Evolutionary conservation across 2,113 vertebrate genomes (phyloP).

Genomic region (Carlito syrichta): DNA sequence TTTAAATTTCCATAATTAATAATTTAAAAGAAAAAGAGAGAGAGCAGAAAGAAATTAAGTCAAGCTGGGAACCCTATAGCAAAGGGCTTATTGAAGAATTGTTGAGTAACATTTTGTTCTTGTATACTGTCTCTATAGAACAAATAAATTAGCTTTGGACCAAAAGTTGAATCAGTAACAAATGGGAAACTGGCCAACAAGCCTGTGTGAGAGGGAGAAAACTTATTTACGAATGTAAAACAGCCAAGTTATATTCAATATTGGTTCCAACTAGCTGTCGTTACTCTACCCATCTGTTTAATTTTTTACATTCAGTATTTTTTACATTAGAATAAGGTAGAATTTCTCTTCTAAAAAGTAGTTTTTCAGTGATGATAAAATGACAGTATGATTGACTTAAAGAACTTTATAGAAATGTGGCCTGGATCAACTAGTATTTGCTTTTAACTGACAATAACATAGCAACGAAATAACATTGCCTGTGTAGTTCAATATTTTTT

Average conservation of each 20-base stretch:
- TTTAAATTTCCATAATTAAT: background rate
- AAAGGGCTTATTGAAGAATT: background rate
- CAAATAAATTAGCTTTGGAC: background rate
- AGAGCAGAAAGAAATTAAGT: background rate
- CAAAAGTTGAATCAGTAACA: background rate
- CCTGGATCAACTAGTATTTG: background rate
- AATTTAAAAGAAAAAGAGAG: background rate
- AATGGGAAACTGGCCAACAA: background rate
- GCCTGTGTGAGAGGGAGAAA: background rate
- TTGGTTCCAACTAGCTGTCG: conserved; percentile 41
- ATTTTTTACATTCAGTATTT: background rate
- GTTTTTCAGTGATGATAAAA: background rate
- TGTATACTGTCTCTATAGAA: background rate
- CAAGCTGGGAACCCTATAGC: background rate
- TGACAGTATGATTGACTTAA: background rate
- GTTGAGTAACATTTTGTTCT: background rate
- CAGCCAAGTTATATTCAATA: background rate
- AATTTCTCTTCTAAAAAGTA: conserved; percentile 19
- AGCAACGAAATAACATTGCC: background rate
- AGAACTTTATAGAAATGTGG: background rate
- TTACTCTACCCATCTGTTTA: conserved; percentile 38
- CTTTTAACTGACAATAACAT: background rate
- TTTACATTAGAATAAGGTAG: background rate
- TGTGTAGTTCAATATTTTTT: background rate
- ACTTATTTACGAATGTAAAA: background rate